phyloP scores from a whole-genome alignment of 1,140 invertebrate genomes.

The Aphis gossypii region DNA sequence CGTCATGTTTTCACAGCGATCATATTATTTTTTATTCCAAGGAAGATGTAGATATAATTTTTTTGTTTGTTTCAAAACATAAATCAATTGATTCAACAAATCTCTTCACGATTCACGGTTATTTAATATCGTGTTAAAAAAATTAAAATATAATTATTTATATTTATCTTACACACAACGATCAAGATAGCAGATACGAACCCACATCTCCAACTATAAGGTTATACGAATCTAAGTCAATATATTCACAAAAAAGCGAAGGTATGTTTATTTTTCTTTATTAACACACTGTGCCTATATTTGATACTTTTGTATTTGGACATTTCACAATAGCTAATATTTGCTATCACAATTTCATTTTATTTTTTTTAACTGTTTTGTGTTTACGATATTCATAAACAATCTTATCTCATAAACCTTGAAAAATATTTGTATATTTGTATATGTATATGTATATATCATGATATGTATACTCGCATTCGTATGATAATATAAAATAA shows the following conservation, averaged over 20 bases:
- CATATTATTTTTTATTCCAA: not conserved
- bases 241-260: not conserved
- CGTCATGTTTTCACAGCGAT: not conserved
- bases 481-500: not conserved
- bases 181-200: not conserved
- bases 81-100: not conserved
- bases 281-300: not conserved
- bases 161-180: not conserved
- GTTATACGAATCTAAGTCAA: not conserved
- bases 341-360: not conserved
- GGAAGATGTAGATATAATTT: not conserved
- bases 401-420: not conserved
- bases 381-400: not conserved
- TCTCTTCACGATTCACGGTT: not conserved
- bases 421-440: not conserved
- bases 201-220: not conserved
- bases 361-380: not conserved
- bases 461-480: not conserved
- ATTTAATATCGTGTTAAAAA: not conserved
- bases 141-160: not conserved
- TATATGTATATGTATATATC: not conserved
- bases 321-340: not conserved
- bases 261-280: not conserved
- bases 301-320: not conserved
- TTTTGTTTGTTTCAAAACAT: not conserved